phyloP scores from a whole-genome alignment of 2,888 invertebrate species.

The Theretra japonica region DNA sequence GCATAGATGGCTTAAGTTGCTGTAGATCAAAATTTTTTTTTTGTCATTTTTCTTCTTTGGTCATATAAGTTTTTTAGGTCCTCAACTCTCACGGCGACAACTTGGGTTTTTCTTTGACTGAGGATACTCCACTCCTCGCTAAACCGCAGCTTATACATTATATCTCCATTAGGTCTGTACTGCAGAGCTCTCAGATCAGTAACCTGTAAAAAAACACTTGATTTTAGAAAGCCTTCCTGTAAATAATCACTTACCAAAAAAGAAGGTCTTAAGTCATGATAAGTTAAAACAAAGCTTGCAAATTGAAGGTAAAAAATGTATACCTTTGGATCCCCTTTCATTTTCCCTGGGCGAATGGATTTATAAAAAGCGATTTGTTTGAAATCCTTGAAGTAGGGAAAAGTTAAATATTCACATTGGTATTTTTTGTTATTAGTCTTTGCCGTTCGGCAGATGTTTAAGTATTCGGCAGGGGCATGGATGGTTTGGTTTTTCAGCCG shows the following conservation, averaged over 20 bases:
- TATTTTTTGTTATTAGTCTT: neutral
- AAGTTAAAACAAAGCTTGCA: slow-evolving; percentile 4
- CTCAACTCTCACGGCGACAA: neutral
- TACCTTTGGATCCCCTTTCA: slow-evolving; percentile 3
- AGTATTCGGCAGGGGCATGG: slow-evolving; percentile 1
- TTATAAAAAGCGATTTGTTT: slow-evolving; percentile 2
- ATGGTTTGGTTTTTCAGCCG: slow-evolving; percentile 1
- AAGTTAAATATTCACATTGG: slow-evolving; percentile 2
- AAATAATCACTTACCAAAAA: neutral
- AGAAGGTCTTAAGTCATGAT: slow-evolving; percentile 4
- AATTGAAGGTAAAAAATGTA: neutral
- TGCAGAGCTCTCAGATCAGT: slow-evolving; percentile 3
- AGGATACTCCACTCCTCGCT: neutral
- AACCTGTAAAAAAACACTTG: slow-evolving; percentile 1
- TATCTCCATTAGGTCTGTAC: slow-evolving; percentile 4
- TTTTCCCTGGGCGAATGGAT: slow-evolving; percentile 1
- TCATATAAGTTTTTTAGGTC: slow-evolving; percentile 2
- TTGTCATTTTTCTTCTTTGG: neutral
- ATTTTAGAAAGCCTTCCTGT: slow-evolving; percentile 1
- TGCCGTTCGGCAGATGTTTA: neutral
- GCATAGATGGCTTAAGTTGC: neutral
- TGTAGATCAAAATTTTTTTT: neutral
- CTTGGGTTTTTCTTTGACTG: slow-evolving; percentile 1
- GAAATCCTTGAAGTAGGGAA: slow-evolving; percentile 1
- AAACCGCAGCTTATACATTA: slow-evolving; percentile 4